A percentile compares a stretch with the other conserved stretches of the same genome.
phyloP scores from a whole-genome alignment of 2,797 vertebrate genomes.

The Taeniopygia guttata region DNA sequence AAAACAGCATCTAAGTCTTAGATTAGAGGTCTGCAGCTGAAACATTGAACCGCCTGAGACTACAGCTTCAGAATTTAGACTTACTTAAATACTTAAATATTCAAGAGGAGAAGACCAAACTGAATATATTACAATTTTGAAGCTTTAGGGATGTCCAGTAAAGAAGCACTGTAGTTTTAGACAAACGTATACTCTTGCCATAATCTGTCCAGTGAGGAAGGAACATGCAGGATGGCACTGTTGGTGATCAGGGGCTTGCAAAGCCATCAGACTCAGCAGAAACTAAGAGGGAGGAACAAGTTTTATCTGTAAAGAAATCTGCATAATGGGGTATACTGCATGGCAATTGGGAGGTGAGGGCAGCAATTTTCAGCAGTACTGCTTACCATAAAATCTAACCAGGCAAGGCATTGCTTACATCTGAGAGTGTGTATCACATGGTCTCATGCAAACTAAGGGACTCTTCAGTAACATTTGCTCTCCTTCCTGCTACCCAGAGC shows the following conservation, averaged over 20 bases:
- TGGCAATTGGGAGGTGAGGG: neutral
- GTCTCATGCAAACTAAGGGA: neutral
- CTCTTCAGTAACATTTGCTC: conserved; percentile 34
- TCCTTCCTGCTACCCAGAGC: conserved; percentile 22
- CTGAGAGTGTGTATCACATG: neutral
- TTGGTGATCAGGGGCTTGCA: neutral
- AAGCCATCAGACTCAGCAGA: neutral
- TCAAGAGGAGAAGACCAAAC: neutral
- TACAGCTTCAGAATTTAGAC: neutral
- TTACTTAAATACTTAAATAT: neutral
- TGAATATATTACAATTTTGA: neutral
- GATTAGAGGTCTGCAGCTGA: neutral
- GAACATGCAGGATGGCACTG: neutral
- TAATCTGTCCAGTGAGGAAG: neutral
- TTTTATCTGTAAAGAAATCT: neutral
- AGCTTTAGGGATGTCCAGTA: neutral
- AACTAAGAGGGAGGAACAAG: neutral
- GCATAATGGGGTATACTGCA: neutral
- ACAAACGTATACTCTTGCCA: neutral
- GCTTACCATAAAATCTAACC: conserved; percentile 1
- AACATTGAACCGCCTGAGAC: neutral
- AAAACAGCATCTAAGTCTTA: neutral
- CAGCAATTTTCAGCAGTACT: neutral
- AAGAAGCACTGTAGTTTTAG: neutral
- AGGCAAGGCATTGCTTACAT: neutral